Base-by-base conservation (phyloP, 2,888 invertebrate genomes). In the Pharmacophagus antenor region DNA sequence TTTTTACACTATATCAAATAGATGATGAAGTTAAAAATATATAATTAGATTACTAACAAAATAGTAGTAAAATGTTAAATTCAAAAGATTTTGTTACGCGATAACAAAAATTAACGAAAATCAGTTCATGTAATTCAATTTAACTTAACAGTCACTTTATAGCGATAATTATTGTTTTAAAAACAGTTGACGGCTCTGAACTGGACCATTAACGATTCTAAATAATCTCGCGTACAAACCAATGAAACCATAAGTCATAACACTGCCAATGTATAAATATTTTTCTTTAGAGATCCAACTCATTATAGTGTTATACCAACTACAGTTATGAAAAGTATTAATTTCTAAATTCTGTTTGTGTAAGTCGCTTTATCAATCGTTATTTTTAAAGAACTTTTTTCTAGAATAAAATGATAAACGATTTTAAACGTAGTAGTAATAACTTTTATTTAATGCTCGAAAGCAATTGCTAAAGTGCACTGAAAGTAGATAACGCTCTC, bases 241-340 rank as follows among this genome's bases (percentile, higher is more conserved):
- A 80, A 77, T 79, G 76, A 72, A 73, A 73, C 71, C 65, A 70
- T 67, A 75, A 73, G 73, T 76, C 80, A 82, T 77, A 82, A 84
- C 79, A 82, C 67, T 67, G 18, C 22, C 22, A 62, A 70, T 68
- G 67, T 73, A 66, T 74, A 79, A 82, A 82, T 82, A 77, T 84
- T 84, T 83, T 81, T 77, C 76, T 78, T 77, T 75, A 77, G 27
- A 59, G 42, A 53, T 20, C 31, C 15, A 31, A 31, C 31, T 12
- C 31, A 31, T 15, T 12, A 31, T 31, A 31, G 31, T 31, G 15
- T 31, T 10, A 31, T 15, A n/a, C n/a, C n/a, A n/a, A n/a, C n/a
- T n/a, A 31, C 31, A 31, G 8, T 27, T 27, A 15, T 31, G 10
- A 31, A 31, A 31, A 27, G 7, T 27, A 27, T 27, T 27, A 27